Percentiles rank a stretch among this genome's conserved stretches.
These are phyloP conservation scores for Drosophila nigritarsus DNA, from an alignment of 2,888 invertebrate genomes.

Conservation along the genomic window DNA sequence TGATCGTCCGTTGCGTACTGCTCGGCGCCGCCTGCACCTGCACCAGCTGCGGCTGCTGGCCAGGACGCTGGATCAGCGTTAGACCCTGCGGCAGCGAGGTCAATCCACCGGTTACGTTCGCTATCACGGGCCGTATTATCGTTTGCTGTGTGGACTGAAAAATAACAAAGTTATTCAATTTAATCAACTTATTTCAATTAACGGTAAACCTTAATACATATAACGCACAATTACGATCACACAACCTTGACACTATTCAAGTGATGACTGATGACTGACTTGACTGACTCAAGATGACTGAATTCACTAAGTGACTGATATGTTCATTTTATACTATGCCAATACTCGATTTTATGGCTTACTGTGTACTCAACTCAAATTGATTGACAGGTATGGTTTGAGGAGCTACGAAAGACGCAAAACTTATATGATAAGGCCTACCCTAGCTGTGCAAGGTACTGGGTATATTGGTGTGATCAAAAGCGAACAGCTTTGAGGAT, in stretches of 20 bases:
- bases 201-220: not conserved
- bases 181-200: not conserved
- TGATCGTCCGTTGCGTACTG: slow-evolving; percentile 83
- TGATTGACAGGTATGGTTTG: not conserved
- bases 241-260: not conserved
- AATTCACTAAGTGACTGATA: not conserved
- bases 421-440: not conserved
- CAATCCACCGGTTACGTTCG: slow-evolving; percentile 80
- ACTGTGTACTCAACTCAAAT: not conserved
- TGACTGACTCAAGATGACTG: not conserved
- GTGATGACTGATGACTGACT: no score
- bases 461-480: not conserved
- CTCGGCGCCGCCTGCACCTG: slow-evolving; percentile 83
- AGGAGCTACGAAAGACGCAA: not conserved
- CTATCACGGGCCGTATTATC: slow-evolving; percentile 84
- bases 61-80: slow-evolving; percentile 85
- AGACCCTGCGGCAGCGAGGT: slow-evolving; percentile 84
- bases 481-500: not conserved
- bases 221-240: not conserved
- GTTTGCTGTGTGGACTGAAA: slow-evolving; percentile 83
- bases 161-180: not conserved
- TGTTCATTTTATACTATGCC: not conserved
- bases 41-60: slow-evolving; percentile 85
- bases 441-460: not conserved
- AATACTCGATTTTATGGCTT: not conserved